Conservation (phyloP, 2,888 invertebrate genomes). For the Melipona bicolor region DNA sequence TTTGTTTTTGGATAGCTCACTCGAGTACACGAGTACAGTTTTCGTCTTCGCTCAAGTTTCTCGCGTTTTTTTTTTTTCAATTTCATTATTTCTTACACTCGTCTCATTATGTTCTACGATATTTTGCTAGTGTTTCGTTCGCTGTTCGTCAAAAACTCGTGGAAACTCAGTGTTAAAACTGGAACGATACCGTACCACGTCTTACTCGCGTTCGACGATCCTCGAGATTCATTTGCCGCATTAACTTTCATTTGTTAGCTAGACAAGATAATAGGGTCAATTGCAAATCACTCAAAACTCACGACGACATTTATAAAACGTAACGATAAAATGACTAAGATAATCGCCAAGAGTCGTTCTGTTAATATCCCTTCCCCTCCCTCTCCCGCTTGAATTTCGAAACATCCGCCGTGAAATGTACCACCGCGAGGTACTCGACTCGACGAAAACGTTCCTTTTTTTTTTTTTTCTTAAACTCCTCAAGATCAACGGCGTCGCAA, state of each 20-base stretch:
- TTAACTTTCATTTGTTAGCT: neutral
- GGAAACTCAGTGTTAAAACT: neutral
- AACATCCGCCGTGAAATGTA: neutral
- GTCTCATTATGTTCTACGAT: no score
- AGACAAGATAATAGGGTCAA: conserved; percentile 1
- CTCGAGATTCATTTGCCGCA: neutral
- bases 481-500: neutral
- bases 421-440: neutral
- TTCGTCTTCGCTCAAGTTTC: neutral
- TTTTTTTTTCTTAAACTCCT: no score
- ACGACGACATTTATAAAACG: neutral
- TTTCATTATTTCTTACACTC: neutral
- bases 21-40: no score
- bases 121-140: neutral
- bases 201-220: neutral
- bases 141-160: neutral
- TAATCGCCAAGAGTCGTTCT: neutral
- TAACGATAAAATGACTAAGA: neutral
- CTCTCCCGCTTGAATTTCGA: neutral
- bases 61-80: no score
- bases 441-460: neutral
- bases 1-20: no score
- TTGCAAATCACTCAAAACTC: neutral
- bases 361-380: neutral
- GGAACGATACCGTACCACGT: neutral